Evolutionary conservation across 2,797 vertebrate species (phyloP).

Genomic region (Enteromius argenteus): DNA sequence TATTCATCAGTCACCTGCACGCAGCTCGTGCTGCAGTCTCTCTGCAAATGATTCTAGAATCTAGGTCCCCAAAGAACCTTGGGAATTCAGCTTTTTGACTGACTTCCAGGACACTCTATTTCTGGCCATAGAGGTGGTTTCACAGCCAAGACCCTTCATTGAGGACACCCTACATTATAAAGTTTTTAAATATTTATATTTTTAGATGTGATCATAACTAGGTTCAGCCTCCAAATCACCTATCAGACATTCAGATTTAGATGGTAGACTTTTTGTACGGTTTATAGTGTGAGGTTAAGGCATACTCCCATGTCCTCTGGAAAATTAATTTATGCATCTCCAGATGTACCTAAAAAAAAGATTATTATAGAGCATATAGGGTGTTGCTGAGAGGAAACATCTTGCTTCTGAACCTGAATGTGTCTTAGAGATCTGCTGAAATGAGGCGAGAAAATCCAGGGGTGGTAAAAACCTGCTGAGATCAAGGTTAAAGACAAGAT

Average conservation of each 20-base stretch:
- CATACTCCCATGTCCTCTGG: not conserved
- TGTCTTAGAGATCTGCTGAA: not conserved
- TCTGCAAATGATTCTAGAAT: slow-evolving; percentile 6
- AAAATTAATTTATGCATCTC: not conserved
- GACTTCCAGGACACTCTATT: slow-evolving; percentile 39
- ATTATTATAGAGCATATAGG: not conserved
- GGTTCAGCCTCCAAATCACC: too few relatives aligned
- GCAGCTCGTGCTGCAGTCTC: not conserved
- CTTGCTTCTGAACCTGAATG: not conserved
- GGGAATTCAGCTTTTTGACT: slow-evolving; percentile 23
- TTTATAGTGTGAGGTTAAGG: not conserved
- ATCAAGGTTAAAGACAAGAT: slow-evolving; percentile 40
- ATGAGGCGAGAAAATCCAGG: slow-evolving; percentile 11
- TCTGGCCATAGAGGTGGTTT: slow-evolving; percentile 24
- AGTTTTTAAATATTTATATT: too few relatives aligned
- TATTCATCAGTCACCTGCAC: not conserved
- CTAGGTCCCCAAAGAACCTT: slow-evolving; percentile 30
- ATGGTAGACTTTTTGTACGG: not conserved
- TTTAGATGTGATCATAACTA: too few relatives aligned
- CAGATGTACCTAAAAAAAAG: not conserved
- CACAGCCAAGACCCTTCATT: slow-evolving; percentile 35
- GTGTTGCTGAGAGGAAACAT: not conserved
- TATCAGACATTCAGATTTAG: too few relatives aligned
- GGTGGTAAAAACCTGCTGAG: slow-evolving; percentile 34
- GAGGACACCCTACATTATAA: not conserved